Percentiles rank a stretch among this genome's conserved stretches.
These are phyloP conservation scores for Cyprinus carpio DNA, from an alignment of 2,113 vertebrate genomes.

Conservation along the genomic window DNA sequence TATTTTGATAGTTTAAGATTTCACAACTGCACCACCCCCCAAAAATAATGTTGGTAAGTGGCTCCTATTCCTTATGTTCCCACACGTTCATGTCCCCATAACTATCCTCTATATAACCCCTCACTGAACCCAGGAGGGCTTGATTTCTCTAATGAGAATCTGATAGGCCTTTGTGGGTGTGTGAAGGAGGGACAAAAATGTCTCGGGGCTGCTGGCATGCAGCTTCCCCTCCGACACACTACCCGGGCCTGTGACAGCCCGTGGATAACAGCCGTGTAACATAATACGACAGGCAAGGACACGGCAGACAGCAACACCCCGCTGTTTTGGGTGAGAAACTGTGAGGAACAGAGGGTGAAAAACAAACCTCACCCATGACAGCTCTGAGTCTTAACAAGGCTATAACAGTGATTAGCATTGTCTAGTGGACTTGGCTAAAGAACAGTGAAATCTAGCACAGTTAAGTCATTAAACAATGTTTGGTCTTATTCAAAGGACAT, in stretches of 20 bases:
- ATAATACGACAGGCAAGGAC: conserved; percentile 15
- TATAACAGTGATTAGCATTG: not conserved
- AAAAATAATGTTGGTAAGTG: not conserved
- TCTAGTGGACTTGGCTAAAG: not conserved
- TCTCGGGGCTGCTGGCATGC: not conserved
- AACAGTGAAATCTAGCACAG: not conserved
- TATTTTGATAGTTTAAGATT: not conserved
- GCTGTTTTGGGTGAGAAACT: too few relatives aligned
- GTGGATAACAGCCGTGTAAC: conserved; percentile 8
- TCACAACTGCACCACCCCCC: not conserved
- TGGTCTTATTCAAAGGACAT: not conserved
- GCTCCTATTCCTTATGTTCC: not conserved
- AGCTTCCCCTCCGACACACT: not conserved
- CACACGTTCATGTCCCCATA: not conserved
- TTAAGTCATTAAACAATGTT: not conserved
- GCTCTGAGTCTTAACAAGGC: not conserved
- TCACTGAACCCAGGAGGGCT: conserved; percentile 29
- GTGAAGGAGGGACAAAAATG: not conserved
- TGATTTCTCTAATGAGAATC: conserved; percentile 38
- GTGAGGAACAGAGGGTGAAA: too few relatives aligned
- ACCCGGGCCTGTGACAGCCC: not conserved
- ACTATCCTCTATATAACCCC: conserved; percentile 5
- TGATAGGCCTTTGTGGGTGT: conserved; percentile 14
- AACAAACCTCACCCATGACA: too few relatives aligned
- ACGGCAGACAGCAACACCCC: not conserved